Percentiles rank a stretch among this genome's conserved stretches.
Conservation (phyloP, 2,797 vertebrate genomes). For the Fistularia tabacaria region DNA sequence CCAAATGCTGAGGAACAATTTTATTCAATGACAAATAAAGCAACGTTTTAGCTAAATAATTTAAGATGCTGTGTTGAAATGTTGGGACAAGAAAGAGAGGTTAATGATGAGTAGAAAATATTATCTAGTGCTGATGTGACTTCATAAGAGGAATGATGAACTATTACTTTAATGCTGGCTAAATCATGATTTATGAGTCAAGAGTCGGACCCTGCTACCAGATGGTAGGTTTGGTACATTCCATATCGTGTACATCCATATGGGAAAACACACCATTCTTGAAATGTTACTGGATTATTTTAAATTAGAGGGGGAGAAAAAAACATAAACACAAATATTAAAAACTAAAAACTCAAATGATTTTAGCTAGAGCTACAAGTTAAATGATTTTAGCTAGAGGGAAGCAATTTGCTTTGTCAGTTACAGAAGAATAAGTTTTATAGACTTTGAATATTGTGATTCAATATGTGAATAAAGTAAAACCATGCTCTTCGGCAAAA, state of each 20-base stretch:
- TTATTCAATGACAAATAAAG: too few relatives aligned
- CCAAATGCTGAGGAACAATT: too few relatives aligned
- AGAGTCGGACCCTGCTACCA: constrained; percentile 58
- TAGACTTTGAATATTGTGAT: not conserved
- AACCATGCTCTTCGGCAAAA: not conserved
- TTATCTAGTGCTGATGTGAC: not conserved
- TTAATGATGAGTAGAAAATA: not conserved
- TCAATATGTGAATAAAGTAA: not conserved
- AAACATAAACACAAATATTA: not conserved
- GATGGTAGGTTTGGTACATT: constrained; percentile 45
- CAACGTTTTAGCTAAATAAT: too few relatives aligned
- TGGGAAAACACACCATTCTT: constrained; percentile 36
- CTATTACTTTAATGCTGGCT: constrained; percentile 26
- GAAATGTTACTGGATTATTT: not conserved
- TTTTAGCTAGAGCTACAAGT: constrained; percentile 1
- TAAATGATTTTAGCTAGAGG: constrained; percentile 11
- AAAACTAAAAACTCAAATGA: constrained; percentile 10
- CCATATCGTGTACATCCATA: constrained; percentile 61
- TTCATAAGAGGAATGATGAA: not conserved
- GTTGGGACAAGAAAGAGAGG: too few relatives aligned
- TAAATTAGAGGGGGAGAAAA: not conserved
- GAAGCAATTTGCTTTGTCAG: too few relatives aligned
- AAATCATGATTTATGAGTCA: constrained; percentile 45
- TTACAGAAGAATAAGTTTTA: too few relatives aligned
- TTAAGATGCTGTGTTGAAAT: too few relatives aligned